A percentile compares a stretch with the other conserved stretches of the same genome.
Evolutionary conservation across 2,113 vertebrate genomes (phyloP).

Genomic region (Pica pica): DNA sequence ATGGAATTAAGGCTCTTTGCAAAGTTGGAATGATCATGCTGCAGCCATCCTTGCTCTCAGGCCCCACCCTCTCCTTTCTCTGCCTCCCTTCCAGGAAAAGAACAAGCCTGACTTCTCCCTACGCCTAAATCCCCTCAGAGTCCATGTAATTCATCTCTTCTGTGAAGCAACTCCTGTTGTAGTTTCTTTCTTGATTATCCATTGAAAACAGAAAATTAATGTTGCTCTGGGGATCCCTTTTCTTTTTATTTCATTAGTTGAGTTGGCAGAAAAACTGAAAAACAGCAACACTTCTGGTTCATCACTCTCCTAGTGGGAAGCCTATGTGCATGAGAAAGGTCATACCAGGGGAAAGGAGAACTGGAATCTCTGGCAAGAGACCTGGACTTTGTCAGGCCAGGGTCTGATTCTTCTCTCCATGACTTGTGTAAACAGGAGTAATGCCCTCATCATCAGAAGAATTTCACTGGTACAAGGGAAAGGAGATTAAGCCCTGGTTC

Average conservation of each 20-base stretch:
- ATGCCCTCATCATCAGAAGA: not conserved
- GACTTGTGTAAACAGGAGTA: slow-evolving; percentile 47
- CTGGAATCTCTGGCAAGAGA: slow-evolving; percentile 30
- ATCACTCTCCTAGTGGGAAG: not conserved
- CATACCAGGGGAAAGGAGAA: slow-evolving; percentile 7
- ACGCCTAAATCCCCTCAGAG: not conserved
- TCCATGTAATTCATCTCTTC: not conserved
- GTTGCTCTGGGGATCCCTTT: slow-evolving; percentile 15
- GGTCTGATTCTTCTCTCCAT: slow-evolving; percentile 44
- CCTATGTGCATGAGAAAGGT: slow-evolving; percentile 7
- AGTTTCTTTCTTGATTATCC: slow-evolving; percentile 4
- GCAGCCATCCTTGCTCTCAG: not conserved
- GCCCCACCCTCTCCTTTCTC: not conserved
- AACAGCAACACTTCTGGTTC: not conserved
- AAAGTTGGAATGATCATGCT: not conserved
- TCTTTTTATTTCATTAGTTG: not conserved
- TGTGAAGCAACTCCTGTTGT: not conserved
- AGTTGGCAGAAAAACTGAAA: not conserved
- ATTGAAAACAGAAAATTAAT: slow-evolving; percentile 1
- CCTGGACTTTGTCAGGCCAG: slow-evolving; percentile 33
- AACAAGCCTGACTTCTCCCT: not conserved
- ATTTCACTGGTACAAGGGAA: not conserved
- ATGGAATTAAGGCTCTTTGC: not conserved
- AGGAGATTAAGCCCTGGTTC: not conserved
- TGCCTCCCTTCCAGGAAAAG: not conserved